phyloP scores from a whole-genome alignment of 23 tunicate species.

The Pegea sp. region DNA sequence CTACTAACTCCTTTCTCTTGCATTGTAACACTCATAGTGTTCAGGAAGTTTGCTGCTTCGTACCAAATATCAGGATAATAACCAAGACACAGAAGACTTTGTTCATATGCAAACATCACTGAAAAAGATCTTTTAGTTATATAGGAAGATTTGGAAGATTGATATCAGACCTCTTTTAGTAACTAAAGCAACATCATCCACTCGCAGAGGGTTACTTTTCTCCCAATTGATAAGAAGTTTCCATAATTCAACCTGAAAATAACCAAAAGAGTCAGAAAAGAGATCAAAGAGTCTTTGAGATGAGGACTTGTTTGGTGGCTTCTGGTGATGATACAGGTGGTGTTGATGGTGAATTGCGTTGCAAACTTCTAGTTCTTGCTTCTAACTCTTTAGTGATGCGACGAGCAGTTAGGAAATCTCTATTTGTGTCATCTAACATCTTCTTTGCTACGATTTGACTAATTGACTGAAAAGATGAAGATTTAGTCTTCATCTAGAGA shows the following conservation, averaged over 20 bases:
- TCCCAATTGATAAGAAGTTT: conserved; percentile 89
- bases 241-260: conserved; percentile 71
- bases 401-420: conserved; percentile 59
- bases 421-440: conserved; percentile 66
- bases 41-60: conserved; percentile 79
- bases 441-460: conserved; percentile 83
- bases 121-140: too few relatives aligned
- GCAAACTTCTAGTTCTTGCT: conserved; percentile 67
- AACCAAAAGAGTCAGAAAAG: not conserved
- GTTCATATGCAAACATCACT: conserved; percentile 91
- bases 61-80: conserved; percentile 97
- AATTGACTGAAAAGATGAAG: conserved; percentile 61
- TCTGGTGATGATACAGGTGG: conserved; percentile 69
- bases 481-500: too few relatives aligned
- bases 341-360: conserved; percentile 61
- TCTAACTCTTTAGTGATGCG: conserved; percentile 74
- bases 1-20: conserved; percentile 73
- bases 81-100: conserved; percentile 70
- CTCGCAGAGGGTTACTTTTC: conserved; percentile 52
- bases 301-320: conserved; percentile 44
- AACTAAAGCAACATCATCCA: conserved; percentile 34
- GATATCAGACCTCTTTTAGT: conserved; percentile 52
- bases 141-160: too few relatives aligned
- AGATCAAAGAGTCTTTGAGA: not conserved
- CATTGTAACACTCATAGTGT: conserved; percentile 46